Evolutionary conservation across 2,888 invertebrate species (phyloP), one percentile per base, ranked within the genome.

Genomic region (Perizoma affinitatum): DNA sequence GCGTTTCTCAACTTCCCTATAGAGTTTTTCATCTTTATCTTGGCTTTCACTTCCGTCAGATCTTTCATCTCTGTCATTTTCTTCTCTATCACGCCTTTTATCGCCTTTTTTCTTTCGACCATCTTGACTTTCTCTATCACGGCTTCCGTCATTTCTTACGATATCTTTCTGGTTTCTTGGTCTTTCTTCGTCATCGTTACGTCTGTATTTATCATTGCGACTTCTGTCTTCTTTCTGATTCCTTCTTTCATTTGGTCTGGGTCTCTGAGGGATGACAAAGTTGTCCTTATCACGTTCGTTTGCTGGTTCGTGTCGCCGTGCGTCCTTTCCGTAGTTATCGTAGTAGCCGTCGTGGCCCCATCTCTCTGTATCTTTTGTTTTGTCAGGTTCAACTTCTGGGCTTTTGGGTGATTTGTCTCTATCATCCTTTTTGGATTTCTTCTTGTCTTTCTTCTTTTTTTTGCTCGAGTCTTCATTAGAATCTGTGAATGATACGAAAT

Each of bases 281-380:
- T 80, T 79, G 41, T 82, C 79, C 48, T 79, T 79, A 41, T 82
- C 79, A 40, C 76, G 73, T 8, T 82, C 79, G 7, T 74, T 65
- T 50, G 77, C 78, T 3, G 76, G 67, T 7, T 86, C 83, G 5
- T 67, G 66, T 48, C 89, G 75, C 11, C 76, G 75, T 0, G 88
- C 89, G 47, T 84, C 86, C 73, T 85, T 79, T 0, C 91, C 92
- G 60, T 92, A 89, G 0, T 86, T 90, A 41, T 91, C 90, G 63
- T 87, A 91, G 63, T 88, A 91, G 1, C 91, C 90, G 54, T 90
- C 90, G 63, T 92, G 91, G 1, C 89, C 90, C 91, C 91, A 90
- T 55, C 67, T 62, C 47, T 88, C 83, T 11, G 54, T 61, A 38
- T 68, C 58, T 44, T 76, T 75, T 6, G 76, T 69, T 58, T 84